Conservation (phyloP, 2,797 vertebrate genomes). For the Phyllotis vaccarum region DNA sequence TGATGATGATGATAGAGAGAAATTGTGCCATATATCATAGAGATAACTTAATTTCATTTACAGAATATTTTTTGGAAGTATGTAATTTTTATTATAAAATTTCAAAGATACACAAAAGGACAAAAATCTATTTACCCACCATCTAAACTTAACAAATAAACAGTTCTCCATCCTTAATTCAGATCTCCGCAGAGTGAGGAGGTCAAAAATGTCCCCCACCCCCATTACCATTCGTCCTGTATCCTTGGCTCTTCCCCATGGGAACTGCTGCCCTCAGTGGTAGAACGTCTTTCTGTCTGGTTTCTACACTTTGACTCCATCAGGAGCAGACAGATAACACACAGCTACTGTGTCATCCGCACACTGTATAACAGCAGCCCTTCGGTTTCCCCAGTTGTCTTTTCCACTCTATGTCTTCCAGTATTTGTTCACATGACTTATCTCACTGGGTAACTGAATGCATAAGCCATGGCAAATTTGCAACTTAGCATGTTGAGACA, state of each 20-base stretch:
- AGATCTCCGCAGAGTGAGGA: not conserved
- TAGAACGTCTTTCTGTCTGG: not conserved
- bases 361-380: not conserved
- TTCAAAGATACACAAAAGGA: not conserved
- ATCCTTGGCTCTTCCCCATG: too few species aligned
- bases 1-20: not conserved
- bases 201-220: not conserved
- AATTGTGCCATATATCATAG: not conserved
- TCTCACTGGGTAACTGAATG: not conserved
- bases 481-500: not conserved
- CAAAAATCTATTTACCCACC: not conserved
- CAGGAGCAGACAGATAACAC: too few species aligned
- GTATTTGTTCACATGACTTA: not conserved
- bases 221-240: not conserved
- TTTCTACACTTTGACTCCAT: too few species aligned
- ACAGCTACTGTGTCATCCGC: not conserved
- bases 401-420: conserved; percentile 5
- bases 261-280: not conserved
- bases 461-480: not conserved
- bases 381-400: not conserved
- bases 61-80: not conserved
- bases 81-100: conserved; percentile 23
- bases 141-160: conserved; percentile 11
- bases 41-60: not conserved
- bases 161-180: not conserved